Evolutionary conservation across 2,797 vertebrate genomes (phyloP).

Genomic region (Vireo griseus): DNA sequence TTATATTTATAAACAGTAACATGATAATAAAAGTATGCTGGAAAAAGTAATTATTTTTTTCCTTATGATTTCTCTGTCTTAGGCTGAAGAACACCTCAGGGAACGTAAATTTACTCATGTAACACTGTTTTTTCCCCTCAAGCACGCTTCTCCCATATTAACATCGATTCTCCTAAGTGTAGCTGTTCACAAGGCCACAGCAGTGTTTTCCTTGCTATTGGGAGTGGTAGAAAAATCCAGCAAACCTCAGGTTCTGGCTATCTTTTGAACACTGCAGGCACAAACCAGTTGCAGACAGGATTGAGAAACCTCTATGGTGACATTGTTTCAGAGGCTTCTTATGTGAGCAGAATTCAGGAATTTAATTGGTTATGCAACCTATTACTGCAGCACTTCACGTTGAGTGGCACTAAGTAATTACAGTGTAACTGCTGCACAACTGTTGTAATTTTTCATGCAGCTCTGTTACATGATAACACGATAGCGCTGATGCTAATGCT

Average conservation of each 20-base stretch:
- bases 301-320: slow-evolving; percentile 15
- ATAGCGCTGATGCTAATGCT: slow-evolving; percentile 24
- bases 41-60: not conserved
- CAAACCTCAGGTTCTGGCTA: not conserved
- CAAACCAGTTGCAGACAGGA: not conserved
- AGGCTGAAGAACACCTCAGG: not conserved
- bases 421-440: slow-evolving; percentile 31
- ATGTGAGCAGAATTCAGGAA: slow-evolving; percentile 13
- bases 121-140: not conserved
- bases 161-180: not conserved
- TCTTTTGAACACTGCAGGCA: not conserved
- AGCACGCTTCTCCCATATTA: not conserved
- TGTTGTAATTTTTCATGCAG: slow-evolving; percentile 39
- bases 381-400: not conserved
- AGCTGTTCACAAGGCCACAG: not conserved
- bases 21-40: not conserved
- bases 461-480: slow-evolving; percentile 38
- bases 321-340: not conserved
- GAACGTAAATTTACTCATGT: not conserved
- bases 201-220: not conserved
- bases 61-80: not conserved
- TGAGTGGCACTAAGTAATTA: slow-evolving; percentile 51
- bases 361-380: slow-evolving; percentile 17
- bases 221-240: not conserved
- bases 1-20: not conserved